Conservation (phyloP, 2,797 vertebrate species). For the Acrossocheilus wenchowensis region DNA sequence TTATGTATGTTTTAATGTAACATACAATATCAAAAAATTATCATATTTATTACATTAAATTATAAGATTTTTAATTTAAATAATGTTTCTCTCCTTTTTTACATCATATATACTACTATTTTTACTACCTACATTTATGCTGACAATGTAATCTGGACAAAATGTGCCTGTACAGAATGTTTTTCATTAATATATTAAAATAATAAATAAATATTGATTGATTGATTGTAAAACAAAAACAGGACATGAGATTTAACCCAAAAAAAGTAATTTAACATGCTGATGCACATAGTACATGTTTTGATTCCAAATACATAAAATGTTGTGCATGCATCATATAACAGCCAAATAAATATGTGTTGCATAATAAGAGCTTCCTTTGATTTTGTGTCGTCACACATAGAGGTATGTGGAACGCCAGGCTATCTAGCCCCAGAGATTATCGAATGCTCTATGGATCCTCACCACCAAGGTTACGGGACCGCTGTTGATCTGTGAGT, state of each 20-base stretch:
- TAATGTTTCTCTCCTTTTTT: not conserved
- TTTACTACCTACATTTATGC: not conserved
- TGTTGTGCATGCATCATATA: conserved; percentile 9
- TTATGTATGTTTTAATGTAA: not conserved
- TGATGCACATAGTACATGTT: not conserved
- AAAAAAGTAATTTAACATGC: not conserved
- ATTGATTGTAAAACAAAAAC: not conserved
- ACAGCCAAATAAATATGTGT: not conserved
- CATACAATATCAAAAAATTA: not conserved
- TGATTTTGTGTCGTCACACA: conserved; percentile 22
- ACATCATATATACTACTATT: not conserved
- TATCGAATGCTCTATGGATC: conserved; percentile 95
- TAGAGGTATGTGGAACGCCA: conserved; percentile 96
- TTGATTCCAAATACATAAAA: not conserved
- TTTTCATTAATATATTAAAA: not conserved
- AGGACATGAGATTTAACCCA: not conserved
- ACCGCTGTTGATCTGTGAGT: conserved; percentile 95
- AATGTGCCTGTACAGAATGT: not conserved
- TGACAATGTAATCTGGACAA: not conserved
- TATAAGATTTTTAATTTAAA: not conserved
- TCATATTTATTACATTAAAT: not conserved
- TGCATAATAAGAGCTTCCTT: not conserved
- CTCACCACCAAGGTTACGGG: conserved; percentile 85
- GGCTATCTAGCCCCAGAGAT: conserved; percentile 97
- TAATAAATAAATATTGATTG: not conserved